Conservation (phyloP, 2,888 invertebrate species). For the Hylaea fasciaria region DNA sequence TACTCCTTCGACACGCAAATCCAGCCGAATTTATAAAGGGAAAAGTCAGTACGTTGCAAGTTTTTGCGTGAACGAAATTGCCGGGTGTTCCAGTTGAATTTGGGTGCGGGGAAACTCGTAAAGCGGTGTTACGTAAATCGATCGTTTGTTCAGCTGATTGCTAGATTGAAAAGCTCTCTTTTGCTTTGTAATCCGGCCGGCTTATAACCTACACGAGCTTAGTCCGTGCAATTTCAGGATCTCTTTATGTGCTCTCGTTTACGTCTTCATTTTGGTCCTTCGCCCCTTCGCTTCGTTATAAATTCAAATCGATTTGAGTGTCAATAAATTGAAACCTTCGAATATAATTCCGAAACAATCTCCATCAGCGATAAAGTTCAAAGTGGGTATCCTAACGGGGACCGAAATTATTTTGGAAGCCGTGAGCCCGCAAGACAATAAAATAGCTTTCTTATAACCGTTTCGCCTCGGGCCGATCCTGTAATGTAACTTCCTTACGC, state of each 20-base stretch:
- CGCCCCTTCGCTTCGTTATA: conserved; percentile 28
- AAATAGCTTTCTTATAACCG: conserved; percentile 72
- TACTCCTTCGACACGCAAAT: conserved; percentile 74
- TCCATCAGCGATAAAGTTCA: conserved; percentile 62
- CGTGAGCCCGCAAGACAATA: conserved; percentile 64
- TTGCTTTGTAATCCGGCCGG: conserved; percentile 64
- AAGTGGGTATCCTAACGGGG: conserved; percentile 62
- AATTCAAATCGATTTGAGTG: conserved; percentile 46
- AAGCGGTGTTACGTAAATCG: conserved; percentile 71
- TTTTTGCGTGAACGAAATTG: conserved; percentile 63
- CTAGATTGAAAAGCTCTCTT: conserved; percentile 70
- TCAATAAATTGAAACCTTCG: conserved; percentile 53
- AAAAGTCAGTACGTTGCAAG: conserved; percentile 68
- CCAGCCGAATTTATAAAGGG: conserved; percentile 61
- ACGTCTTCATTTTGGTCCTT: conserved; percentile 29
- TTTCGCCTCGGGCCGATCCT: conserved; percentile 56
- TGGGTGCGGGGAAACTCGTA: conserved; percentile 62
- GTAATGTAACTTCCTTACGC: conserved; percentile 65
- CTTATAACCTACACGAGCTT: conserved; percentile 49
- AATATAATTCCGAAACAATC: conserved; percentile 61
- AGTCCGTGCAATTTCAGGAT: conserved; percentile 41
- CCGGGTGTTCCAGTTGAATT: conserved; percentile 57
- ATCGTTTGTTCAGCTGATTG: conserved; percentile 77
- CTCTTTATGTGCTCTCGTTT: conserved; percentile 34
- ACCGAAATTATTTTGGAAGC: conserved; percentile 65